Base-by-base conservation (phyloP, 37 sponge, comb jelly and placozoan species). In the Halisarca cf. caerulea region DNA sequence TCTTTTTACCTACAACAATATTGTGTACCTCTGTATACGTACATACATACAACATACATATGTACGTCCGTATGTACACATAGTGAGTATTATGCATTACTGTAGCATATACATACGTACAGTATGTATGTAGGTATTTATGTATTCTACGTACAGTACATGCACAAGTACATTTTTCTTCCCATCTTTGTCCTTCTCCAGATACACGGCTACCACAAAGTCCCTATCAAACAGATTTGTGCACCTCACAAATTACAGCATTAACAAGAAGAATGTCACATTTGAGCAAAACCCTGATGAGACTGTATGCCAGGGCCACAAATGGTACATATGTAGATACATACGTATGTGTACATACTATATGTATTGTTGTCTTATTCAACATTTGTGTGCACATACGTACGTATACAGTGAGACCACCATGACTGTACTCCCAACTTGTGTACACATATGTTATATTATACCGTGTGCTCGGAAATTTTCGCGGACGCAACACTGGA, bases 161-260 rank as follows among this genome's bases (percentile, higher is more conserved):
- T 36, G 41, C 18, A 18, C 41, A 71, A 35, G 37, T 71, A 71
- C 40, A 8, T 71, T 34, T 40, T 20, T 11, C 36, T 4, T 11
- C 2, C n/a, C 25, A 30, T 81, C 24, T 33, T 39, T 14, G 40
- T 21, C 33, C 44, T 87, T 20, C 68, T 7, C 2, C 75, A 96
- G 96, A 80, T 98, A 98, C 80, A 95, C 96, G 14, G 60, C 89
- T 15, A 59, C 96, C 21, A 91, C 81, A 42, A 93, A 87, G 70
- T 55, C 92, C 80, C 74, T 98, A 58, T 85, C 91, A 38, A 92
- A 98, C 81, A 40, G 96, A 74, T 91, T 96, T 85, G 90, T 93
- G 64, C 89, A 98, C 82, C 83, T 95, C 79, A 90, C 96, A 53
- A 92, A 98, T 92, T 98, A 96, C 89, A 95, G 93, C 55, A 84